Conservation (phyloP, 2,888 invertebrate species). For the Congeria kusceri region DNA sequence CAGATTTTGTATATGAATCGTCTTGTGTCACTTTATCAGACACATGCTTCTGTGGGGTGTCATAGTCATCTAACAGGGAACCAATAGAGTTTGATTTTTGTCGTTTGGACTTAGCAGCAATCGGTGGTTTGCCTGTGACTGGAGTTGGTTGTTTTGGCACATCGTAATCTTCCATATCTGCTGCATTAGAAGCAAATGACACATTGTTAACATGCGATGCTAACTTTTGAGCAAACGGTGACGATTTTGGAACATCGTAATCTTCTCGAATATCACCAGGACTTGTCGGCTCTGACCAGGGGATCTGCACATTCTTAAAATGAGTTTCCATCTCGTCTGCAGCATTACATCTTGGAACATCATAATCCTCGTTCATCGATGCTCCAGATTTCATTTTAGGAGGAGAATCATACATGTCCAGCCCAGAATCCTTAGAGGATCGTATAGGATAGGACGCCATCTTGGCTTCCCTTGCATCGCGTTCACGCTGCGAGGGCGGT, state of each 20-base stretch:
- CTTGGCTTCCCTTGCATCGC: constrained; percentile 44
- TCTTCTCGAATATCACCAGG: constrained; percentile 69
- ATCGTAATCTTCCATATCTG: constrained; percentile 66
- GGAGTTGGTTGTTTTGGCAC: constrained; percentile 66
- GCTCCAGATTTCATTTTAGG: constrained; percentile 80
- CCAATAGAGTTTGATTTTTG: constrained; percentile 61
- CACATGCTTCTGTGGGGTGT: constrained; percentile 78
- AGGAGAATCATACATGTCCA: constrained; percentile 89
- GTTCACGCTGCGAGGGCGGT: constrained; percentile 71
- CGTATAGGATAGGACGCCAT: constrained; percentile 70
- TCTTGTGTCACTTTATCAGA: constrained; percentile 42
- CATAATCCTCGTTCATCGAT: constrained; percentile 76
- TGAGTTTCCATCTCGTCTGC: constrained; percentile 46
- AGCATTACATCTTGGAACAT: constrained; percentile 71
- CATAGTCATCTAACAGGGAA: constrained; percentile 81
- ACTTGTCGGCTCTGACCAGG: constrained; percentile 57
- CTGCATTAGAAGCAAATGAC: constrained; percentile 6
- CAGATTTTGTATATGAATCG: constrained; percentile 40
- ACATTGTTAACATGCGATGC: constrained; percentile 16
- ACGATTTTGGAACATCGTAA: constrained; percentile 79
- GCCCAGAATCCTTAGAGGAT: constrained; percentile 79
- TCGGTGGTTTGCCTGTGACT: constrained; percentile 36
- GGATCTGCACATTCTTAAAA: constrained; percentile 41
- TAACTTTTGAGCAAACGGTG: constrained; percentile 20
- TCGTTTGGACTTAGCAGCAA: constrained; percentile 44